A percentile compares a stretch with the other conserved stretches of the same genome.
These are phyloP conservation scores for Actenoides lindsayi DNA, from an alignment of 2,113 vertebrate genomes.

Conservation along the genomic window DNA sequence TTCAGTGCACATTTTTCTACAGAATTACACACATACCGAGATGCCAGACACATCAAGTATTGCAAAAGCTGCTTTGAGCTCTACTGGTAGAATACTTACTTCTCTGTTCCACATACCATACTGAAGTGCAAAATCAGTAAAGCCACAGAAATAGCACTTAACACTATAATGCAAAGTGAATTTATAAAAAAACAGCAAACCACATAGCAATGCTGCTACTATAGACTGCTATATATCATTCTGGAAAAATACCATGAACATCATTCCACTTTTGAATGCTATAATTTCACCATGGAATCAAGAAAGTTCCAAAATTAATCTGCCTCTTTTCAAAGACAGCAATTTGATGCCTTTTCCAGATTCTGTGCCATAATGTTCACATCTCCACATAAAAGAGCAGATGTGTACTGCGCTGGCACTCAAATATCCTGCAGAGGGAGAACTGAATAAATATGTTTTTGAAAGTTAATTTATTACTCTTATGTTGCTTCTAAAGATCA, in stretches of 20 bases:
- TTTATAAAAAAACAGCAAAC: background rate
- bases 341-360: background rate
- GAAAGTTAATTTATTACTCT: slow-evolving; percentile 2
- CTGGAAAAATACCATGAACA: background rate
- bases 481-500: background rate
- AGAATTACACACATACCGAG: background rate
- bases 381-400: background rate
- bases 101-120: background rate
- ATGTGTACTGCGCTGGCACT: background rate
- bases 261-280: background rate
- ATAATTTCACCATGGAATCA: background rate
- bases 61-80: slow-evolving; percentile 12
- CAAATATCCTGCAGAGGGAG: background rate
- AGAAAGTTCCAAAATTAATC: slow-evolving; percentile 6
- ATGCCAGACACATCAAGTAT: background rate
- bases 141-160: background rate
- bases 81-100: background rate
- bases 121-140: background rate
- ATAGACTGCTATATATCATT: background rate
- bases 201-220: background rate
- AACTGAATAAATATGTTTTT: background rate
- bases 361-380: background rate
- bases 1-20: background rate
- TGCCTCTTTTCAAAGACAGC: background rate
- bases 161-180: background rate